Base-by-base conservation (phyloP, 2,113 vertebrate genomes). In the Colaptes auratus region DNA sequence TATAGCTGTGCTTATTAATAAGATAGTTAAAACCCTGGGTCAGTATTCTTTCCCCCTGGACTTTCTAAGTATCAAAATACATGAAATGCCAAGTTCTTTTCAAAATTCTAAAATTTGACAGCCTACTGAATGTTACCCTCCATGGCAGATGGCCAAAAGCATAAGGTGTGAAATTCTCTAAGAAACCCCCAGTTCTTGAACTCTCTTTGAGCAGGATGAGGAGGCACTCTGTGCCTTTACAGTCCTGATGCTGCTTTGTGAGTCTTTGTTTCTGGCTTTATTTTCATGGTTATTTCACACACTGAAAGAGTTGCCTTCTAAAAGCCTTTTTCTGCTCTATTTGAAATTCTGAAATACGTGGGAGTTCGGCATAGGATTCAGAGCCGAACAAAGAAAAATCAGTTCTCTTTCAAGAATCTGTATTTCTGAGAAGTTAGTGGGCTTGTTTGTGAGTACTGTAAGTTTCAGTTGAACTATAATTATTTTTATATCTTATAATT, bases 351-450 rank as follows among this genome's bases (percentile, higher is more conserved):
- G 80, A 84, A 89, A 55, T 61, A 86, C 24, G 93, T 88, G 83
- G 91, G 94, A 95, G 95, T 89, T 89, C 90, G 77, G 55, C 89
- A 73, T 61, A 72, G 61, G 48, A 86, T 90, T 95, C 65, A 64
- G 73, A 86, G 53, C 76, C 64, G 76, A 93, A 93, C 70, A 90
- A 86, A 90, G 73, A 86, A 18, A 69, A 55, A 71, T 85, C 1
- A 15, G 36, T 61, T 95, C 88, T 86, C 90, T 93, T 86, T 89
- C 73, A 84, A 82, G 59, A 79, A 36, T 56, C 20, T 67, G 70
- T 31, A 69, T 91, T 88, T 71, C 53, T 64, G 48, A 92, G 72
- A 86, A 90, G 69, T 78, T 61, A 53, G 88, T 83, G 61, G 60
- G 73, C 82, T 94, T 82, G 60, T 83, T 87, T 74, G 2, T 18